Conservation (phyloP, 2,888 invertebrate genomes). For the Drosophila koepferae region DNA sequence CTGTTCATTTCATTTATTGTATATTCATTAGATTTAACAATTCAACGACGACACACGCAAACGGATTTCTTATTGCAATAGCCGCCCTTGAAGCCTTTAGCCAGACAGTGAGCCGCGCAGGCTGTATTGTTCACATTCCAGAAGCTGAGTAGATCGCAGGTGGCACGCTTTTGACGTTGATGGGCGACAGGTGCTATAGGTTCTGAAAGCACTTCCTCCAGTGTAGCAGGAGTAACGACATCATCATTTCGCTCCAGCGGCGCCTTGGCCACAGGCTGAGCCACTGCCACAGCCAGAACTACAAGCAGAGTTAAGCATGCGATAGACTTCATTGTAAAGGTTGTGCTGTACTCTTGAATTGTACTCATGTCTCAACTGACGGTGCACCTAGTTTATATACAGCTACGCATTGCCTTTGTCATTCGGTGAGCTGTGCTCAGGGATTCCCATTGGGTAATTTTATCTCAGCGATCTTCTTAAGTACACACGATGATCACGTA, state of each 20-base stretch:
- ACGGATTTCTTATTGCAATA: slow-evolving; percentile 83
- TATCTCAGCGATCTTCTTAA: neutral
- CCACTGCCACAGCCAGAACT: slow-evolving; percentile 30
- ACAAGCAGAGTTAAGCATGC: slow-evolving; percentile 20
- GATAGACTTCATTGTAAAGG: slow-evolving; percentile 41
- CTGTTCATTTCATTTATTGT: neutral
- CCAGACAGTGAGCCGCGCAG: slow-evolving; percentile 85
- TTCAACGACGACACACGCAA: slow-evolving; percentile 83
- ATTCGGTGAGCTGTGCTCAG: slow-evolving; percentile 5
- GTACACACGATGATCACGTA: slow-evolving; percentile 14
- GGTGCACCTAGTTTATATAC: slow-evolving; percentile 30
- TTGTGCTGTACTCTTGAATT: slow-evolving; percentile 5
- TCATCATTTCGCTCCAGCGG: neutral
- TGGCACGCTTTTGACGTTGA: slow-evolving; percentile 84
- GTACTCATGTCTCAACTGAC: neutral
- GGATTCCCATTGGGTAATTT: slow-evolving; percentile 29
- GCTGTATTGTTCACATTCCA: slow-evolving; percentile 81
- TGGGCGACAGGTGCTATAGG: slow-evolving; percentile 9
- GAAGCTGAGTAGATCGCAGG: slow-evolving; percentile 84
- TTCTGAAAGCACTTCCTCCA: neutral
- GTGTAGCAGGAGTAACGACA: neutral
- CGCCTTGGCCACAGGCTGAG: slow-evolving; percentile 29
- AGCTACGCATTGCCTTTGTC: neutral
- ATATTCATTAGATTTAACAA: neutral
- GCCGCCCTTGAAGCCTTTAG: slow-evolving; percentile 82